Percentiles rank a stretch among this genome's conserved stretches.
These are phyloP conservation scores for Istiophorus platypterus DNA, from an alignment of 2,113 vertebrate genomes.

Conservation along the genomic window DNA sequence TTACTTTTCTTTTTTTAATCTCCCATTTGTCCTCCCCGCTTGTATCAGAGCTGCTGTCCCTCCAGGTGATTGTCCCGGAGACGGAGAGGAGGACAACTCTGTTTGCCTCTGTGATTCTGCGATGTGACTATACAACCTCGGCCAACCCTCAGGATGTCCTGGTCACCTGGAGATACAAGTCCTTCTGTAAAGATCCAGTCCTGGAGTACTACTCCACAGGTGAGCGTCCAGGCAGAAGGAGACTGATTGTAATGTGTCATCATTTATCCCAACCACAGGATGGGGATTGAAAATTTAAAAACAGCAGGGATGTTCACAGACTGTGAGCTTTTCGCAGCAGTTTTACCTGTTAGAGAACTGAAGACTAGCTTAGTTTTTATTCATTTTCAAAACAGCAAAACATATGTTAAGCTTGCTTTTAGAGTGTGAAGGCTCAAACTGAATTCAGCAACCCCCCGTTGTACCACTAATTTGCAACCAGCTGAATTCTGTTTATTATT, in stretches of 20 bases:
- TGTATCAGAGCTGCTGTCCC: slow-evolving; percentile 85
- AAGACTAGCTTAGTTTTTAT: too few relatives aligned
- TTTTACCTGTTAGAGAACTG: too few relatives aligned
- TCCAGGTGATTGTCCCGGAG: slow-evolving; percentile 90
- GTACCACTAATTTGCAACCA: too few relatives aligned
- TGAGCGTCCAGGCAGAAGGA: slow-evolving; percentile 59
- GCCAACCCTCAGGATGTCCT: slow-evolving; percentile 89
- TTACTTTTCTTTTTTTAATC: too few relatives aligned
- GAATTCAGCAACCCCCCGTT: too few relatives aligned
- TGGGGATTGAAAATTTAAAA: not conserved
- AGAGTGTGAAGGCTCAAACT: too few relatives aligned
- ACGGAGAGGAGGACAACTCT: slow-evolving; percentile 87
- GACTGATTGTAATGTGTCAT: not conserved
- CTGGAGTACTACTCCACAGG: slow-evolving; percentile 93
- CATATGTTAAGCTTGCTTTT: too few relatives aligned
- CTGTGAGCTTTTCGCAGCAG: too few relatives aligned
- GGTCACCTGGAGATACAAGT: slow-evolving; percentile 95
- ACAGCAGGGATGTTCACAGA: not conserved
- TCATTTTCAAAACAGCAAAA: too few relatives aligned
- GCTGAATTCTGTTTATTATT: too few relatives aligned
- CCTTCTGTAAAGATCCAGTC: slow-evolving; percentile 97
- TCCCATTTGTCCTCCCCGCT: not conserved
- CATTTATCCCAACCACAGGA: not conserved
- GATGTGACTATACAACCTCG: slow-evolving; percentile 95
- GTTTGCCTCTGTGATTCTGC: slow-evolving; percentile 89